Evolutionary conservation across 2,797 vertebrate genomes (phyloP), one percentile per base, ranked within the genome.

Genomic region (Falco rusticolus): DNA sequence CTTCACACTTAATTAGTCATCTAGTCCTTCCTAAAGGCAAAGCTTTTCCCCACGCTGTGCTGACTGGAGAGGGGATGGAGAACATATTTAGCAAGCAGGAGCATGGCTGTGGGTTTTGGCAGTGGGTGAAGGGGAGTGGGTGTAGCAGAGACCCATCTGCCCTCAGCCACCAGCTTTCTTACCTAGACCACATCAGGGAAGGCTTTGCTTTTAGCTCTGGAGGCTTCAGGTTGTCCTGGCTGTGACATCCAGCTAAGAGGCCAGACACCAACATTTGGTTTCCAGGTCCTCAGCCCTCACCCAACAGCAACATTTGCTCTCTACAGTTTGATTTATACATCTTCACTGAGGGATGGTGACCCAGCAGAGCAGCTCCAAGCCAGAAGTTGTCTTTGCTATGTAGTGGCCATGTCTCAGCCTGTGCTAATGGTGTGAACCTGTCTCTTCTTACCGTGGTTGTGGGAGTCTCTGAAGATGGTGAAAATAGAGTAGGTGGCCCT

Each of bases 1-100:
- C 94, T 95, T 96, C 95, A 79, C 69, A 86, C 51, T 87, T 86
- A 51, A 88, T 96, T 43, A 91, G 76, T 86, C 90, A 92, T 41
- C 93, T 26, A 69, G 77, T 54, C 51, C 69, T 79, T 95, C 65
- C 57, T 89, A 81, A 90, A n/a, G 78, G 84, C 16, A 28, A 41
- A 90, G 45, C 65, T 81, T 79, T 75, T 71, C 71, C 69, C 47
- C 11, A 5, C 2, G 0, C 63, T n/a, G 9, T 28, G 90, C 54
- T 69, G 66, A 21, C 33, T 12, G 31, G 53, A 88, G 69, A 59
- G n/a, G 65, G 60, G 22, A 22, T 65, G 29, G 37, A 50, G 84
- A 21, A 10, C 18, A 3, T 51, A 21, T 70, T 74, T 28, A 54
- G 41, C 24, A n/a, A 28, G 25, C 33, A 48, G 74, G 25, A 78